Percentiles rank a stretch among this genome's conserved stretches.
Evolutionary conservation across 2,888 invertebrate genomes (phyloP).

Genomic region (Leptothorax acervorum): DNA sequence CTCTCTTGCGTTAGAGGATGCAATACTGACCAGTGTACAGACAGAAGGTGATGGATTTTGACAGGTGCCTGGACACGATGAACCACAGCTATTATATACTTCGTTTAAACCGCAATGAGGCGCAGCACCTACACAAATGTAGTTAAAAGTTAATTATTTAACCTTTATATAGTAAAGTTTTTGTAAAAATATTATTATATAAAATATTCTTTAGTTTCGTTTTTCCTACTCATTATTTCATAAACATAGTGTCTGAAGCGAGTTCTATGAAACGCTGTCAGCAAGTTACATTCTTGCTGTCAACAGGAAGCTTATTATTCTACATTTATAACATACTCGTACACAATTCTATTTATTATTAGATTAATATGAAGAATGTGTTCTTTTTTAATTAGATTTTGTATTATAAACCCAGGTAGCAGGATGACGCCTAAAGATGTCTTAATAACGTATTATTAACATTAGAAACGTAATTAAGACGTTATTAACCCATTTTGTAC

Average conservation of each 20-base stretch:
- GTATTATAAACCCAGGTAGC: not conserved
- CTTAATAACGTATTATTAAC: no score
- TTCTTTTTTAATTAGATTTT: not conserved
- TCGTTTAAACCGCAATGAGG: conserved; percentile 63
- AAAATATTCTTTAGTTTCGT: not conserved
- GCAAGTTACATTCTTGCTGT: not conserved
- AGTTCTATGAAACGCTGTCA: not conserved
- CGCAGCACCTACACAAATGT: conserved; percentile 35
- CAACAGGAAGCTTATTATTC: not conserved
- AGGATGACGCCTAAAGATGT: no score
- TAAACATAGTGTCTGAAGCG: not conserved
- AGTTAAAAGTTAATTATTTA: conserved; percentile 14
- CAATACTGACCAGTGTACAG: conserved; percentile 62
- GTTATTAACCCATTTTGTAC: no score
- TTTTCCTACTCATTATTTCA: not conserved
- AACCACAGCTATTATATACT: conserved; percentile 53
- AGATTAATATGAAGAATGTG: not conserved
- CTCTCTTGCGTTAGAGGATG: not conserved
- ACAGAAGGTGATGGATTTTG: not conserved
- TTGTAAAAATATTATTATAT: not conserved
- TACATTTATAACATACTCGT: not conserved
- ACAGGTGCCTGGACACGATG: conserved; percentile 55
- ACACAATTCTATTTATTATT: not conserved
- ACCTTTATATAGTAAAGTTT: not conserved
- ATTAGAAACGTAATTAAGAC: no score